Evolutionary conservation across 2,888 invertebrate species (phyloP).

Genomic region (Spisula solida): DNA sequence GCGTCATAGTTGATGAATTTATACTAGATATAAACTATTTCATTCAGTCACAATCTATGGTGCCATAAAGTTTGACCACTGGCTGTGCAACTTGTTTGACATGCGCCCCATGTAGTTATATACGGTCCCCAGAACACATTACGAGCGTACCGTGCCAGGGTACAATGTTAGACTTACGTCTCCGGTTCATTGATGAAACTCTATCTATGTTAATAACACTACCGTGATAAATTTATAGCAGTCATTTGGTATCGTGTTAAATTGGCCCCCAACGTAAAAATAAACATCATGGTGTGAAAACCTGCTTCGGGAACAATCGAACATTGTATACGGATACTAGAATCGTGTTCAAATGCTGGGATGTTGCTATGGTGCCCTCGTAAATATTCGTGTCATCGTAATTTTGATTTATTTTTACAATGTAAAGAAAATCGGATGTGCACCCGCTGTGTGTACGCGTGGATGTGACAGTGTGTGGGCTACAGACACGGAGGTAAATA

Average conservation of each 20-base stretch:
- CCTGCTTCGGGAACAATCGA: slow-evolving; percentile 34
- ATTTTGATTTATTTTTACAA: slow-evolving; percentile 37
- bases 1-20: neutral
- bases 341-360: slow-evolving; percentile 25
- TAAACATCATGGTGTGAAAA: slow-evolving; percentile 48
- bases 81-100: neutral
- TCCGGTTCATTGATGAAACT: slow-evolving; percentile 18
- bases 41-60: neutral
- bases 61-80: slow-evolving; percentile 8
- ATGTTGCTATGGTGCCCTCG: slow-evolving; percentile 53
- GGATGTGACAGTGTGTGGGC: neutral
- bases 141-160: slow-evolving; percentile 21
- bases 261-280: slow-evolving; percentile 48
- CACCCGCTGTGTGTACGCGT: neutral
- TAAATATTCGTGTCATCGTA: slow-evolving; percentile 60
- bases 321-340: slow-evolving; percentile 40
- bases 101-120: slow-evolving; percentile 19
- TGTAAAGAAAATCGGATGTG: slow-evolving; percentile 8
- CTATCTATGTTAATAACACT: slow-evolving; percentile 30
- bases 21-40: neutral
- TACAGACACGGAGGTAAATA: neutral
- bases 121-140: neutral
- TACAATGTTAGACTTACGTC: neutral
- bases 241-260: slow-evolving; percentile 20
- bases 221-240: slow-evolving; percentile 33